Conservation (phyloP, 2,888 invertebrate species). For the Taenaris catops region DNA sequence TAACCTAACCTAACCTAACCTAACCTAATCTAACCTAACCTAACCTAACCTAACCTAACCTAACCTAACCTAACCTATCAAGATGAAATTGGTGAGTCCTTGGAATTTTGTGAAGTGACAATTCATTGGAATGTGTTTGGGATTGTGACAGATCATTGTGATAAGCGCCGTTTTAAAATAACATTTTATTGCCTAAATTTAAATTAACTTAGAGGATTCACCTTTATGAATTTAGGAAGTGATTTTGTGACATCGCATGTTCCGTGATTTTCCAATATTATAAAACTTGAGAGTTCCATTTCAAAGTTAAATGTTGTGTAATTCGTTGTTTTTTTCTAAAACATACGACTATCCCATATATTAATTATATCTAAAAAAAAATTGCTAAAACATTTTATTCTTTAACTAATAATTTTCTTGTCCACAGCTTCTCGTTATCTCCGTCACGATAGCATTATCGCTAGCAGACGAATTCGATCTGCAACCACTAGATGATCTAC, state of each 20-base stretch:
- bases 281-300: no score
- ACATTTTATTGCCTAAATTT: neutral
- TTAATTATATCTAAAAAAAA: no score
- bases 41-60: no score
- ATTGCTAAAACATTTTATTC: neutral
- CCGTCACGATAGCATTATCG: slow-evolving; percentile 50
- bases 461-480: slow-evolving; percentile 41
- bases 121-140: slow-evolving; percentile 27
- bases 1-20: no score
- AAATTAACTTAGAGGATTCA: no score
- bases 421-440: slow-evolving; percentile 48
- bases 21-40: no score
- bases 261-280: no score
- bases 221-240: neutral
- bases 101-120: slow-evolving; percentile 37
- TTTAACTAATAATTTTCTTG: slow-evolving; percentile 21
- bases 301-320: no score
- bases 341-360: no score
- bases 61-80: no score
- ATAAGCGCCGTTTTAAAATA: neutral
- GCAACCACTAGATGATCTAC: slow-evolving; percentile 40
- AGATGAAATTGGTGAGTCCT: slow-evolving; percentile 77
- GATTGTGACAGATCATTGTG: slow-evolving; percentile 5
- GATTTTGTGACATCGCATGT: no score
- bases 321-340: no score